Conservation (phyloP, 2,797 vertebrate genomes). For the Sorex maritimensis region DNA sequence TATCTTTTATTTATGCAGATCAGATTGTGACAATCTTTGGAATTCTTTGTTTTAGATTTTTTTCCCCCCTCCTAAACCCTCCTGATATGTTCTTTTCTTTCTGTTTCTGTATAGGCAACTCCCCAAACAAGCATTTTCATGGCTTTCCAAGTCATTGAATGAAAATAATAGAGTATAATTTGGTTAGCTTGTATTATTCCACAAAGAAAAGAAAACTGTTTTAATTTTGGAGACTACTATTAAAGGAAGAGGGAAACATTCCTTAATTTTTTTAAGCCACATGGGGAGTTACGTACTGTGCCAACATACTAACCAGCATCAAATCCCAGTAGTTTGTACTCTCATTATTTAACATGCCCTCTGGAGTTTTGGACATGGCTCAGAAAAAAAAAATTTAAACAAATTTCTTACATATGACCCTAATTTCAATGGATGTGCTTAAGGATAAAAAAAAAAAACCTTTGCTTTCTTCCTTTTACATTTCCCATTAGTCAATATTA, state of each 20-base stretch:
- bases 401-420: constrained; percentile 68
- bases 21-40: constrained; percentile 82
- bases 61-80: constrained; percentile 61
- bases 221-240: constrained; percentile 84
- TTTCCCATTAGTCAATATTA: constrained; percentile 80
- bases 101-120: constrained; percentile 77
- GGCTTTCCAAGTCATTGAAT: constrained; percentile 80
- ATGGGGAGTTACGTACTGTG: constrained; percentile 50
- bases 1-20: constrained; percentile 88
- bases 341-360: constrained; percentile 77
- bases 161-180: constrained; percentile 76
- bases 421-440: constrained; percentile 71
- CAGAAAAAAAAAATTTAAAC: constrained; percentile 66
- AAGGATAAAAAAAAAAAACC: not conserved
- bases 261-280: constrained; percentile 68
- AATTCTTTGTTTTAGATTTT: constrained; percentile 77
- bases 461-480: constrained; percentile 69
- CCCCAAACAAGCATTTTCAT: constrained; percentile 82
- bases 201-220: constrained; percentile 83
- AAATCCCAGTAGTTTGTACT: constrained; percentile 75
- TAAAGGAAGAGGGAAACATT: constrained; percentile 74
- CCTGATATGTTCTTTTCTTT: constrained; percentile 66
- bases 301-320: constrained; percentile 70
- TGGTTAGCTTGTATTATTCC: constrained; percentile 78
- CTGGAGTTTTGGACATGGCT: constrained; percentile 76